Percentiles rank a stretch among this genome's conserved stretches.
phyloP scores from a whole-genome alignment of 2,888 invertebrate species.

The Amiota mariae region DNA sequence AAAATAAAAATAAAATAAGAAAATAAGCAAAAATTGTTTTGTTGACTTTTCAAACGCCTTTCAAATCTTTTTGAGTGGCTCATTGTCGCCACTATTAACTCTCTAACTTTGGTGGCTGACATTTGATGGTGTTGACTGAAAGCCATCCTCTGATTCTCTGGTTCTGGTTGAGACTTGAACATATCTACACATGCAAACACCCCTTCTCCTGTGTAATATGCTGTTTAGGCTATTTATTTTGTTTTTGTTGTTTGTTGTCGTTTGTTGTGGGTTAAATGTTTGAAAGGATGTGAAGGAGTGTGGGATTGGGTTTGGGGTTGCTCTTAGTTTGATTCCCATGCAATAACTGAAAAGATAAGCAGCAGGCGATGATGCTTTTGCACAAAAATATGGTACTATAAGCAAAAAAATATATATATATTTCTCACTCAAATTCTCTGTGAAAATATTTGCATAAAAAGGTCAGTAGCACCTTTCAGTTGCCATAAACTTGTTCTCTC shows the following conservation, averaged over 20 bases:
- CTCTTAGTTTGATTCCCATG: slow-evolving; percentile 5
- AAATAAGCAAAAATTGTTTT: slow-evolving; percentile 8
- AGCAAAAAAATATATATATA: background rate
- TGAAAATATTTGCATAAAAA: slow-evolving; percentile 72
- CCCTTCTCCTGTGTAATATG: too few species aligned
- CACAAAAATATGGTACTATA: slow-evolving; percentile 14
- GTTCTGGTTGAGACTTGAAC: too few species aligned
- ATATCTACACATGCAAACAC: too few species aligned
- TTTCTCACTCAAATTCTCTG: slow-evolving; percentile 45
- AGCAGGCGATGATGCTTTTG: slow-evolving; percentile 14
- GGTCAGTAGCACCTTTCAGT: slow-evolving; percentile 68
- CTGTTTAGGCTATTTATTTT: background rate
- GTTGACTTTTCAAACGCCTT: slow-evolving; percentile 24
- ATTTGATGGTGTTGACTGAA: background rate
- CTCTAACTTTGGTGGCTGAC: slow-evolving; percentile 2
- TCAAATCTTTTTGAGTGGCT: background rate
- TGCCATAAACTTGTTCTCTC: slow-evolving; percentile 27
- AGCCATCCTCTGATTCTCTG: too few species aligned
- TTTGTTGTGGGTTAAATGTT: slow-evolving; percentile 22
- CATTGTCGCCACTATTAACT: slow-evolving; percentile 21
- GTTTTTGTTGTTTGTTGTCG: slow-evolving; percentile 20
- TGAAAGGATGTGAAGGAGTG: background rate
- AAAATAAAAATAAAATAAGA: background rate
- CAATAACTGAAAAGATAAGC: slow-evolving; percentile 45
- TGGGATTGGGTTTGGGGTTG: background rate